These are phyloP conservation scores for Uria aalge DNA, from an alignment of 2,113 vertebrate genomes.

Conservation along the genomic window DNA sequence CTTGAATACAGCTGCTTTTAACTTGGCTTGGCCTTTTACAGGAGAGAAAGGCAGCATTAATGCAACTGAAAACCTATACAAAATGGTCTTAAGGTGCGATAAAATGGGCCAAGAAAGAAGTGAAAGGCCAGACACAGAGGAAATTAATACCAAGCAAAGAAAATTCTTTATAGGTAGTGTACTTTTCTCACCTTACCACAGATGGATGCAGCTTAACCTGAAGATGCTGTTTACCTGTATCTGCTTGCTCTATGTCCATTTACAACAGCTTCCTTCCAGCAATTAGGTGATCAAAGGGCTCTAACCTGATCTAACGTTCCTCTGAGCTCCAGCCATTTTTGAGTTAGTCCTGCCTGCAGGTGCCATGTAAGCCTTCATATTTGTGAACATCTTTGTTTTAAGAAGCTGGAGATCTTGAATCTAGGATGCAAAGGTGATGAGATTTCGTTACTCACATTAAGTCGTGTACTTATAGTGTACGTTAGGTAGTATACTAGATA, in stretches of 20 bases:
- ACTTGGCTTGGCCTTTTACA: not conserved
- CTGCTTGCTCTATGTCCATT: fast-evolving
- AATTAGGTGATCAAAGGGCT: not conserved
- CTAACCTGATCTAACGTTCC: too few relatives aligned
- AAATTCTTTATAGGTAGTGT: not conserved
- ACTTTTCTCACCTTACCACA: too few relatives aligned
- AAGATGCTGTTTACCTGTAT: fast-evolving
- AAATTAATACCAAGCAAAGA: not conserved
- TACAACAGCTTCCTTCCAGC: not conserved
- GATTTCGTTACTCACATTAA: fast-evolving
- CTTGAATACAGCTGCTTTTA: not conserved
- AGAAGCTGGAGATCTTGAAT: not conserved
- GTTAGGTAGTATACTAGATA: too few relatives aligned
- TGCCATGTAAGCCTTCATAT: fast-evolving
- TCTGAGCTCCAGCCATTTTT: not conserved
- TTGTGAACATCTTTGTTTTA: not conserved
- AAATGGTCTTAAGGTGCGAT: not conserved
- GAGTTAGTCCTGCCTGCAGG: not conserved
- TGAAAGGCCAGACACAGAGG: not conserved
- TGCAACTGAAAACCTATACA: not conserved
- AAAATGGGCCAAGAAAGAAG: not conserved
- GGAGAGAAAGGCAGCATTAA: not conserved
- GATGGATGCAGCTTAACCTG: not conserved
- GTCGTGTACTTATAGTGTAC: fast-evolving
- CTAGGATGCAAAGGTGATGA: too few relatives aligned